Base-by-base conservation (phyloP, 2,797 vertebrate species). In the Brotogeris chrysoptera region DNA sequence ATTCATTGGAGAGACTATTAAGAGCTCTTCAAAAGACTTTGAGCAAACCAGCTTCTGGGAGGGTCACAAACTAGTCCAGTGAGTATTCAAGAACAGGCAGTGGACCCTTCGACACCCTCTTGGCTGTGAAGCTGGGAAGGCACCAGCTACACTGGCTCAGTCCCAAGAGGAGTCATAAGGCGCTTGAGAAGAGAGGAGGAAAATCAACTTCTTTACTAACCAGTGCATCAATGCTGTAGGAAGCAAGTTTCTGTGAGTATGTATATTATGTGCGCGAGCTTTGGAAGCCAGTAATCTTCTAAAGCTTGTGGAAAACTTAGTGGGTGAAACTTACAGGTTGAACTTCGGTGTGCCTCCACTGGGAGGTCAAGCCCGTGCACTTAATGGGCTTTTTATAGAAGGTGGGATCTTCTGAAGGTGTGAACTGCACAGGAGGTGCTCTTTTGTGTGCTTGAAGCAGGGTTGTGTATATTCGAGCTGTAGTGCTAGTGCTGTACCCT, bases 41-140 rank as follows among this genome's bases (percentile, higher is more conserved):
- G 5, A 34, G 69, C 38, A 46, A 57, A 69, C 32, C 28, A 63
- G 34, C 30, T 43, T 78, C 38, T n/a, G 32, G 38, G 44, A 70
- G 34, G 69, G 39, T 61, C 6, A 3, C 60, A 38, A 15, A 2
- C 47, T 27, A 16, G 44, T 39, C 36, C 44, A 2, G 0, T 23
- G 43, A 65, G 47, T 25, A 2, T 21, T 44, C 13, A 12, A 19
- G 63, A 25, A 14, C 0, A 36, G 47, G 59, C 59, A 34, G 11
- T 0, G 6, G 12, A 46, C 11, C 13, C 8, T 41, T 38, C 24
- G 32, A 0, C 60, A 24, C 53, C 20, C 25, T 1, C 63, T 38
- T 16, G 7, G 30, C 59, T 30, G 36, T n/a, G 5, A 43, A 41
- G 39, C 28, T 52, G 28, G 11, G n/a, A 16, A 53, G 39, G 39